These are phyloP conservation scores for Sprattus sprattus DNA, from an alignment of 2,113 vertebrate genomes.

Conservation along the genomic window DNA sequence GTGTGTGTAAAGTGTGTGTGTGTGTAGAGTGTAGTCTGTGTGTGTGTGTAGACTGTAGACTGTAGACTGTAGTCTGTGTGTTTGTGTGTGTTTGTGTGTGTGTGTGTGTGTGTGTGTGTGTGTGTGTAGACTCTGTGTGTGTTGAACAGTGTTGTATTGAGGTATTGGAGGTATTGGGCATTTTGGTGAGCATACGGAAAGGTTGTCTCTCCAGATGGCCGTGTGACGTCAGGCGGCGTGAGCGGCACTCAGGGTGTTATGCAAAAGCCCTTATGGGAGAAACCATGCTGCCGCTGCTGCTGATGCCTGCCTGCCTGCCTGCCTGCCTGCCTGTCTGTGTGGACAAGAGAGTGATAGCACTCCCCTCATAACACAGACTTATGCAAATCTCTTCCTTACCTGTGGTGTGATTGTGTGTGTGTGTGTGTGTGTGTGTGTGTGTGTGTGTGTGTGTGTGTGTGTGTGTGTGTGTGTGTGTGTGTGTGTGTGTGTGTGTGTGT, in stretches of 20 bases:
- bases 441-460: background rate
- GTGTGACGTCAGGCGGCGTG: slow-evolving; percentile 30
- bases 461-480: background rate
- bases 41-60: no score
- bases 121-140: no score
- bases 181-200: slow-evolving; percentile 34
- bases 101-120: no score
- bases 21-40: background rate
- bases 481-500: background rate
- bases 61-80: no score
- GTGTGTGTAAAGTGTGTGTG: background rate
- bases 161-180: slow-evolving; percentile 17
- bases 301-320: background rate
- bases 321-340: background rate
- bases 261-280: slow-evolving; percentile 7
- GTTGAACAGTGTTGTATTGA: no score
- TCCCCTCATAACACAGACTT: background rate
- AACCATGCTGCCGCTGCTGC: slow-evolving; percentile 12
- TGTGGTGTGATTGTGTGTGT: background rate
- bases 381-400: background rate
- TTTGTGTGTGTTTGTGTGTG: no score
- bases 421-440: no score
- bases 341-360: background rate
- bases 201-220: slow-evolving; percentile 38
- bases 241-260: slow-evolving; percentile 13